Evolutionary conservation across 2,797 vertebrate species (phyloP), one percentile per base, ranked within the genome.

Genomic region (Megalops cyprinoides): DNA sequence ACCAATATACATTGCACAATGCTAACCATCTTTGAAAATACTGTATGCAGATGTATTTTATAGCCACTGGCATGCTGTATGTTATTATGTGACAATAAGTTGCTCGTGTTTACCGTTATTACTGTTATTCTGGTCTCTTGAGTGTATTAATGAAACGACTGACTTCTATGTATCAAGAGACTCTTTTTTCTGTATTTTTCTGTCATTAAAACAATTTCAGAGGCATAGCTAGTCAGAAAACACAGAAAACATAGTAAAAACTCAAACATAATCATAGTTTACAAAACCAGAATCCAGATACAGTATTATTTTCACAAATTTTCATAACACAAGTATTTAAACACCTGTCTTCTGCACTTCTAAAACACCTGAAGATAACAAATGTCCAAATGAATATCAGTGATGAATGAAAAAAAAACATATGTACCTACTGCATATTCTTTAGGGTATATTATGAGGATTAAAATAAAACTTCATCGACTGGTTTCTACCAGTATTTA

Each of bases 61-160:
- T 80, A 85, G 82, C 80, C 82, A 88, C 82, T 71, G 80, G 82
- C 86, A 90, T 90, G 89, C 87, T 85, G 84, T 76, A 82, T 85
- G 81, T 85, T 83, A 81, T 84, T 80, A 87, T 65, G 69, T 58
- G 65, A 74, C 75, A 82, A 73, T 62, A 77, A 31, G 55, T 42
- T 80, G 78, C 65, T 76, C 69, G 77, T 78, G 74, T 83, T 77
- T n/a, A n/a, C n/a, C n/a, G 46, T 76, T 67, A 76, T 48, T 77
- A 46, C 74, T 39, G 56, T 81, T 81, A 75, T 76, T 53, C 53
- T 78, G 65, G 55, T 82, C 53, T 53, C 65, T 74, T 2, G 65
- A 49, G 55, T 78, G 53, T 49, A 42, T 77, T 77, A 46, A 76
- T 78, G 31, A 74, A 78, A 48, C 74, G 28, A 76, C 58, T 73